Evolutionary conservation across 1,140 invertebrate species (phyloP), one percentile per base, ranked within the genome.

Genomic region (Rhagoletis zephyria): DNA sequence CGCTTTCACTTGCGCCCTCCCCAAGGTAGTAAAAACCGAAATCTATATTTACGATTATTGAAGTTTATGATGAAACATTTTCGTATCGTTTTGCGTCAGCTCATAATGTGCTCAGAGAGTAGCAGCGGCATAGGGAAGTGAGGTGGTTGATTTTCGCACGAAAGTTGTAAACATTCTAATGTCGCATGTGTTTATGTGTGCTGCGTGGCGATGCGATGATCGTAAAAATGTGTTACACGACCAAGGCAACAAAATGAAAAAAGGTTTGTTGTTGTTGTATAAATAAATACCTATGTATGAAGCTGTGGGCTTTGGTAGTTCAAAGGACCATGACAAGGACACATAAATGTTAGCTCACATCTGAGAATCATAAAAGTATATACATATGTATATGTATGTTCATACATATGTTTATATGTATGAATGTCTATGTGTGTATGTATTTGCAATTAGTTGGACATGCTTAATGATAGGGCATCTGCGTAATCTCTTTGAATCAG

Each of bases 31-130:
- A 87, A 67, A 85, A 63, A 60, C 87, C 87, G 89, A 92, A 92
- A 92, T 92, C 91, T 92, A 92, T 92, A 92, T 92, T 92, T 92
- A 92, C 91, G 91, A 92, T 92, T 92, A 92, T 92, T 92, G 91
- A 92, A 92, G 91, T 92, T 92, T 92, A 92, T 92, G 91, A 92
- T 91, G 91, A 92, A 92, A 92, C 91, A 91, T 92, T 92, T 92
- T 92, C 90, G 91, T 92, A 92, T 92, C 91, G 89, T 92, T 92
- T 91, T 92, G 91, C 89, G 91, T 92, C 90, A 91, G 89, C 90
- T 91, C 91, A 92, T 92, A 92, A 92, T 63, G 30, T 14, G 40
- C 40, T 40, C 59, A 4, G 85, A 10, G 42, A 42, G 60, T 0
- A 2, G 60, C 16, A 63, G 56, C 4, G 0, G 9, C 45, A 45